Evolutionary conservation across 2,113 vertebrate species (phyloP), one percentile per base, ranked within the genome.

Genomic region (Holacanthus passer): DNA sequence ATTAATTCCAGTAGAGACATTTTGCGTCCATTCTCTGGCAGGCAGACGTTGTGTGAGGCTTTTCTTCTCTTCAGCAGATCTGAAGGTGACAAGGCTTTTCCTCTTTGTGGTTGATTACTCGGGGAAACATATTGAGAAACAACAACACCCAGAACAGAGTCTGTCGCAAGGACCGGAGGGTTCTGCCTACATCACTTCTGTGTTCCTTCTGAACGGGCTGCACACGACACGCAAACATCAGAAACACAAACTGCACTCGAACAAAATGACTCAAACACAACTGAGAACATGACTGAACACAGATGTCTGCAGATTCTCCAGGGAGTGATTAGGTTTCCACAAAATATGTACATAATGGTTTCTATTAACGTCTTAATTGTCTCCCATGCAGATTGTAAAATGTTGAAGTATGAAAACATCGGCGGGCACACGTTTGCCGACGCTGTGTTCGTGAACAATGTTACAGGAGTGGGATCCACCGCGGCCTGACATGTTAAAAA

Each of bases 1-100:
- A 71, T 53, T 3, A 80, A 35, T 29, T 59, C 12, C 72, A 41
- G 59, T 0, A 2, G 5, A 31, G 22, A 27, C 72, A 80, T 84
- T 27, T 45, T 9, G 16, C 29, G 52, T 64, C 7, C n/a, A 17
- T 27, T 13, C 31, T 37, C 56, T 16, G 43, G 14, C 20, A 35
- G 64, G 27, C 5, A 2, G 14, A 47, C 2, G 13, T 0, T 37
- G 5, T 48, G 24, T 43, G 62, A 55, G 16, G 12, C 39, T 47
- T 62, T 19, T 27, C 35, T 32, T 6, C 52, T 43, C 55, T 31
- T 24, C 12, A 11, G 4, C 27, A 3, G 19, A 4, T 45, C n/a
- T 22, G 32, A 5, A 13, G 17, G 32, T 63, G 43, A 29, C 16
- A 9, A 0, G 2, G 16, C 0, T 1, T 27, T 73, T 73, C 62